These are phyloP conservation scores for Ceratina japonica DNA, from an alignment of 1,140 invertebrate genomes.

Conservation along the genomic window DNA sequence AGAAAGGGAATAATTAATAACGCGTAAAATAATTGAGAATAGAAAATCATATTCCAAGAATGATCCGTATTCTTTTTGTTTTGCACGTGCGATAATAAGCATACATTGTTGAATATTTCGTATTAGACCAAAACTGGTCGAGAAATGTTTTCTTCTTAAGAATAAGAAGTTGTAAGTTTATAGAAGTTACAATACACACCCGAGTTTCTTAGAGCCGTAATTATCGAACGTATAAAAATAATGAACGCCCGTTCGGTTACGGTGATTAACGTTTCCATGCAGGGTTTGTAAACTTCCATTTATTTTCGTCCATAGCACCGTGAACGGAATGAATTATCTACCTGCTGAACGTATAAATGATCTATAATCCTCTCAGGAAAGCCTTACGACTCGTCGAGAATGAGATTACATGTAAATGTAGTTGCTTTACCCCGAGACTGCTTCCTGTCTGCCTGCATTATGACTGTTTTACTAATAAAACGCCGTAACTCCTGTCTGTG, in stretches of 20 bases:
- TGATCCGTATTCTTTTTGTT: no score
- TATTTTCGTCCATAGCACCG: background rate
- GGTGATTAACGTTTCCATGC: background rate
- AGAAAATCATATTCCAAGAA: no score
- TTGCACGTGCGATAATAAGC: no score
- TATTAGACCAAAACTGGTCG: no score
- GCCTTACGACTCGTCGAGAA: conserved; percentile 68
- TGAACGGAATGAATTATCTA: conserved; percentile 57
- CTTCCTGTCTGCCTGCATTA: conserved; percentile 31
- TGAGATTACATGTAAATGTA: conserved; percentile 62
- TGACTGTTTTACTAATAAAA: conserved; percentile 38
- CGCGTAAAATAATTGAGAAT: no score
- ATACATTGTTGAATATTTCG: no score
- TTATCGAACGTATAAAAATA: background rate
- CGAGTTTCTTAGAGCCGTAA: background rate
- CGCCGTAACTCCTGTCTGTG: background rate
- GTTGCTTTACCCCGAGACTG: conserved; percentile 25
- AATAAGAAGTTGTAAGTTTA: background rate
- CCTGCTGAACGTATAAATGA: conserved; percentile 46
- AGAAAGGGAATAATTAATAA: no score
- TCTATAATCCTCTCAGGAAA: conserved; percentile 72
- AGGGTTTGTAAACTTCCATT: conserved; percentile 16
- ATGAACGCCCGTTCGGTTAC: background rate
- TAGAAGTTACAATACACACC: background rate
- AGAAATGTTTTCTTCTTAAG: background rate